These are phyloP conservation scores for Centropus bengalensis DNA, from an alignment of 2,113 vertebrate genomes.

Conservation along the genomic window DNA sequence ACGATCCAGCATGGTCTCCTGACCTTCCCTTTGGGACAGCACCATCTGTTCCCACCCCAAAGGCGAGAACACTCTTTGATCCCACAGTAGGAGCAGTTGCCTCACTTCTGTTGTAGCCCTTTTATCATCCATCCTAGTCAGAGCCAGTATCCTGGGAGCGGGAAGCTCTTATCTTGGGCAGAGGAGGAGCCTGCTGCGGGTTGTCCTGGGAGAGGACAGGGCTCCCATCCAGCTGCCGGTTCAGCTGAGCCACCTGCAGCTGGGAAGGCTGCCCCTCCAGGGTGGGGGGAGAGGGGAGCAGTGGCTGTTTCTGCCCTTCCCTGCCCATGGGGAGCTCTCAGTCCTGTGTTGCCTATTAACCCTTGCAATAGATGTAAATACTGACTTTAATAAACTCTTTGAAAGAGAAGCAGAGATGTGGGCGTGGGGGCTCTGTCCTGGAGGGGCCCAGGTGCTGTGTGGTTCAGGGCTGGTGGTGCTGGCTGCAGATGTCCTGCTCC, in stretches of 20 bases:
- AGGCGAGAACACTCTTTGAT: neutral
- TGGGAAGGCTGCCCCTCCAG: neutral
- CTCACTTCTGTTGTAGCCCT: neutral
- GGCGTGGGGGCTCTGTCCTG: neutral
- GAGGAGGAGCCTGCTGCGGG: neutral
- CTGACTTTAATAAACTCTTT: constrained; percentile 75
- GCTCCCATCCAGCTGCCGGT: neutral
- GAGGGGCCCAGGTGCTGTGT: neutral
- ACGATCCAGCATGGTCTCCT: neutral
- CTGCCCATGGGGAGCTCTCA: neutral
- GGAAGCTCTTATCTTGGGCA: neutral
- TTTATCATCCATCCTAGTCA: constrained; percentile 20
- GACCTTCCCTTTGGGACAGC: neutral
- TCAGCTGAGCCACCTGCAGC: neutral
- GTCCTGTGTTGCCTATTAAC: constrained; percentile 59
- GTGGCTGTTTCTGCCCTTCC: constrained; percentile 10
- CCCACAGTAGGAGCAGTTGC: neutral
- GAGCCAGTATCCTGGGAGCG: neutral
- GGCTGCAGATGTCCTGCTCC: neutral
- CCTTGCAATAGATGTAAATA: constrained; percentile 79
- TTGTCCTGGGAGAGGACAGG: constrained; percentile 14
- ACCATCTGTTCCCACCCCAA: neutral
- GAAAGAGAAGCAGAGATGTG: constrained; percentile 6
- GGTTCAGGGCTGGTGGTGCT: neutral
- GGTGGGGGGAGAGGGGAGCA: neutral